Evolutionary conservation across 1,140 invertebrate genomes (phyloP), one percentile per base, ranked within the genome.

Genomic region (Psilanteris sp.): DNA sequence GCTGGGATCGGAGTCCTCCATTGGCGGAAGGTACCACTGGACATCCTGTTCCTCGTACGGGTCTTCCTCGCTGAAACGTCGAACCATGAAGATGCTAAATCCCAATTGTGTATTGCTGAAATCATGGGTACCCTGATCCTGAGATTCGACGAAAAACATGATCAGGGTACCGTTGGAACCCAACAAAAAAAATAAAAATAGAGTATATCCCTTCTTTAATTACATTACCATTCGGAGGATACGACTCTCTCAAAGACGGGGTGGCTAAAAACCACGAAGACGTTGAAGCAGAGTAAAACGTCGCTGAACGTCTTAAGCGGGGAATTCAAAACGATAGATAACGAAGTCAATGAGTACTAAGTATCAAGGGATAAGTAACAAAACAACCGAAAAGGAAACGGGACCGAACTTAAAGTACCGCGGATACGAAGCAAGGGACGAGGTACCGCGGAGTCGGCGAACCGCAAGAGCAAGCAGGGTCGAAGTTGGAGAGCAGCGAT

Each of bases 11-110:
- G 85, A 81, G 39, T 87, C 85, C 67, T 86, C 87, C 68, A 78
- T 85, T 79, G 59, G 77, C 71, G 82, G 82, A 80, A 83, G 77
- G 50, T 82, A 73, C 71, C 67, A 81, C 79, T 78, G 75, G 75
- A 83, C 74, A 73, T 78, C 80, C 6, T 71, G 52, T 24, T 79
- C 83, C 52, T 80, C 81, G 43, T 81, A 83, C 61, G 48, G 57
- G 16, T 83, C 73, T 34, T 87, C 84, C 64, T 86, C 83, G 64
- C 87, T 88, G 85, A 83, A 88, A 86, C 57, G 73, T 66, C 66
- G 72, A 82, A 83, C 77, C 79, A 67, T 76, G 55, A 59, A 52
- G 50, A 64, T 43, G 62, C 34, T 13, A 57, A 59, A 11, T 13
- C 3, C 37, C 31, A 64, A 62, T 70, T 39, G 2, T 34, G 10